Evolutionary conservation across 2,888 invertebrate genomes (phyloP).

Genomic region (Gymnoscelis rufifasciata): DNA sequence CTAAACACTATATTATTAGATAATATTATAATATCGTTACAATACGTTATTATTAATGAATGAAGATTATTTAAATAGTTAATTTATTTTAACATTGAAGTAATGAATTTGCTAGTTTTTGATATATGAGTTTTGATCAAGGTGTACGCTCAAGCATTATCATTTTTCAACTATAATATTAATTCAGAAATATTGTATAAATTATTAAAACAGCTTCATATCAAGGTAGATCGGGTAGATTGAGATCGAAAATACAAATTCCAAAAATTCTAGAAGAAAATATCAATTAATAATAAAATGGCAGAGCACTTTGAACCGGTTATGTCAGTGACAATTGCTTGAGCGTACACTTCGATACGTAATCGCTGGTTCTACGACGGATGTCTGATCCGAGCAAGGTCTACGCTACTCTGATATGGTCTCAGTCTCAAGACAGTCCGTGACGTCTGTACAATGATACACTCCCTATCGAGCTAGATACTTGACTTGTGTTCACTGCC

Average conservation of each 20-base stretch:
- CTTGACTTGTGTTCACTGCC: slow-evolving; percentile 60
- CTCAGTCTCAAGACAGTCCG: slow-evolving; percentile 78
- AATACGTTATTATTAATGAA: slow-evolving; percentile 58
- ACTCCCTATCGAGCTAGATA: slow-evolving; percentile 67
- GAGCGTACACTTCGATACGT: slow-evolving; percentile 32
- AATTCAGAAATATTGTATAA: neutral
- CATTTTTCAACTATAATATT: neutral
- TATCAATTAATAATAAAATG: neutral
- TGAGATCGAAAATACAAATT: too few relatives aligned
- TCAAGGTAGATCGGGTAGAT: neutral
- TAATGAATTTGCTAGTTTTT: slow-evolving; percentile 31
- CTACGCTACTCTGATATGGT: slow-evolving; percentile 75
- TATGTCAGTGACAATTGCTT: slow-evolving; percentile 12
- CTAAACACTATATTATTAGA: slow-evolving; percentile 57
- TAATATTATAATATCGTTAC: slow-evolving; percentile 53
- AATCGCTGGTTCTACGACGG: slow-evolving; percentile 74
- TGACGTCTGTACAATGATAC: slow-evolving; percentile 72
- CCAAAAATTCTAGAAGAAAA: too few relatives aligned
- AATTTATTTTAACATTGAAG: slow-evolving; percentile 35
- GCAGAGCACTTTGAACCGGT: neutral
- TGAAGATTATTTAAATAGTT: slow-evolving; percentile 57
- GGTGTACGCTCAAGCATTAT: slow-evolving; percentile 10
- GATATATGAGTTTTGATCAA: slow-evolving; percentile 7
- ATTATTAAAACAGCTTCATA: neutral
- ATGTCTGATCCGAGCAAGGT: slow-evolving; percentile 54